Evolutionary conservation across 2,888 invertebrate species (phyloP).

Genomic region (Eustalomyia histrio): DNA sequence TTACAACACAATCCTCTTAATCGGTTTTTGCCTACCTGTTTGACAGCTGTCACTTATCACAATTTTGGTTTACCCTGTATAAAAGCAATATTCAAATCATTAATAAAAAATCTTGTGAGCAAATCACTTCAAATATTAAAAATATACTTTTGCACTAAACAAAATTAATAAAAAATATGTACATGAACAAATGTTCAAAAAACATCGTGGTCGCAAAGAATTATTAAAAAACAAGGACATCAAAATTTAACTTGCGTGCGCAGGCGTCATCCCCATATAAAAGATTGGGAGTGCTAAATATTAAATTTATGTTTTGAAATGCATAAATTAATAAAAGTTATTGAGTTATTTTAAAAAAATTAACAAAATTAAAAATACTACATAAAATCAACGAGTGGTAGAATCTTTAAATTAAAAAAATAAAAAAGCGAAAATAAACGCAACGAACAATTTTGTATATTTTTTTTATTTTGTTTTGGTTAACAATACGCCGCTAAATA

Average conservation of each 20-base stretch:
- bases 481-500: constrained; percentile 51
- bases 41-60: no score
- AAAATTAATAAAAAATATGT: no score
- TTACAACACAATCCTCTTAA: no score
- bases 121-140: background rate
- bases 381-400: no score
- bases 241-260: constrained; percentile 55
- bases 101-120: no score
- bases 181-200: constrained; percentile 12
- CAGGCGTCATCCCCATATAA: constrained; percentile 44
- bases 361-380: background rate
- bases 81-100: no score
- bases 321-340: background rate
- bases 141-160: background rate
- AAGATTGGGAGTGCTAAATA: constrained; percentile 43
- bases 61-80: background rate
- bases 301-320: constrained; percentile 1
- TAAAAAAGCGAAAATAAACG: constrained; percentile 14
- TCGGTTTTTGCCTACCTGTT: no score
- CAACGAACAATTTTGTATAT: constrained; percentile 39
- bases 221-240: constrained; percentile 38
- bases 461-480: constrained; percentile 56
- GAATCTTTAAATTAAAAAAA: no score
- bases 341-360: background rate
- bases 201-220: constrained; percentile 1